Percentiles rank a stretch among this genome's conserved stretches.
Evolutionary conservation across 2,888 invertebrate species (phyloP).

Genomic region (Euproctis similis): DNA sequence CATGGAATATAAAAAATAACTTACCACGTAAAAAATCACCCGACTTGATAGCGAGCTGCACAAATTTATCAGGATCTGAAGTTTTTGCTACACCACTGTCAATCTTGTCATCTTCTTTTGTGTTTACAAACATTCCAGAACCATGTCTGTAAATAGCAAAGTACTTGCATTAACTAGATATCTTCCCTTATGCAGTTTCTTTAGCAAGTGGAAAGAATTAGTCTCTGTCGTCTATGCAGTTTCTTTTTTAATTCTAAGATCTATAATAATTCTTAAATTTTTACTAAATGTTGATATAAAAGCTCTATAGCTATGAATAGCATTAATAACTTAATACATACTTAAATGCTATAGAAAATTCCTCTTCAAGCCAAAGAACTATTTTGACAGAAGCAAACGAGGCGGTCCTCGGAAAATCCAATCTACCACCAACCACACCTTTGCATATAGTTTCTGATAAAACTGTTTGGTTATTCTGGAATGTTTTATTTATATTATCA

Average conservation of each 20-base stretch:
- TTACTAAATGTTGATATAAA: too few species aligned
- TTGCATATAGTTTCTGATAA: constrained; percentile 86
- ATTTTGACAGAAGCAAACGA: constrained; percentile 90
- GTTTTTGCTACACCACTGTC: constrained; percentile 80
- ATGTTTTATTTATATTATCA: constrained; percentile 5
- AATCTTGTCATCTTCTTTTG: constrained; percentile 51
- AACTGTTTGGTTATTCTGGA: constrained; percentile 82
- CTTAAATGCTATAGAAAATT: constrained; percentile 85
- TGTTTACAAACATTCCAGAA: constrained; percentile 61
- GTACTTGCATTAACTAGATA: too few species aligned
- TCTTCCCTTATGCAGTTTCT: too few species aligned
- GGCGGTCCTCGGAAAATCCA: constrained; percentile 89
- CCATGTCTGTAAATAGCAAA: constrained; percentile 54
- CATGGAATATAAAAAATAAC: too few species aligned
- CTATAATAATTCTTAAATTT: too few species aligned
- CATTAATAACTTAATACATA: too few species aligned
- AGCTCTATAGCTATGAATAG: too few species aligned
- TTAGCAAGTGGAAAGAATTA: too few species aligned
- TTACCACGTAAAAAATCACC: constrained; percentile 81
- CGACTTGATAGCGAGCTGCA: constrained; percentile 82
- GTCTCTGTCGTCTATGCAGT: too few species aligned
- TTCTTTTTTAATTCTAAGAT: too few species aligned
- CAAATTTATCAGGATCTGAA: constrained; percentile 86
- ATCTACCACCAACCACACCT: constrained; percentile 86
- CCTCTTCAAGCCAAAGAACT: constrained; percentile 91